Conservation (phyloP, 2,888 invertebrate species). For the Chrysolina americana region DNA sequence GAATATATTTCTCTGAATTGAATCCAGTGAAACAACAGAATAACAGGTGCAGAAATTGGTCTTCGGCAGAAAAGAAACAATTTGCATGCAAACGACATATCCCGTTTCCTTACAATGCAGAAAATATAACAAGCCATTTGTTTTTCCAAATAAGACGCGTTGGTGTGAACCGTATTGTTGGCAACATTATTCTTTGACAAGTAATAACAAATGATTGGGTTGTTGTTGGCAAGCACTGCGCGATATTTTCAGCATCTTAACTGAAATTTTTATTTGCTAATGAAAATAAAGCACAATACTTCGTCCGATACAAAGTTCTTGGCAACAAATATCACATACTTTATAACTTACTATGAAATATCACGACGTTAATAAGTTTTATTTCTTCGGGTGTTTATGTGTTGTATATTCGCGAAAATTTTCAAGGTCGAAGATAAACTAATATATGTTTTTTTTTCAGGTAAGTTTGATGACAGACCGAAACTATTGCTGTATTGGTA, state of each 20-base stretch:
- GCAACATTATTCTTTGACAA: not conserved
- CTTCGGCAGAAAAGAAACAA: not conserved
- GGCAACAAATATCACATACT: slow-evolving; percentile 24
- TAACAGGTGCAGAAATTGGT: too few species aligned
- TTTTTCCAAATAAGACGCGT: not conserved
- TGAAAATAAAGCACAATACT: slow-evolving; percentile 20
- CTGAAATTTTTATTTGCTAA: slow-evolving; percentile 13
- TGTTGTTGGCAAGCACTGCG: not conserved
- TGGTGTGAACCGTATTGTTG: not conserved
- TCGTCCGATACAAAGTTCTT: slow-evolving; percentile 19
- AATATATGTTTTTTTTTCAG: slow-evolving; percentile 15
- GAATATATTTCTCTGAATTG: too few species aligned
- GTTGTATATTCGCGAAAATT: not conserved
- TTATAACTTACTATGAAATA: slow-evolving; percentile 20
- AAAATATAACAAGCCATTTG: slow-evolving; percentile 1
- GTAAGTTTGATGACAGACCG: not conserved
- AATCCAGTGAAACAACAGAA: too few species aligned
- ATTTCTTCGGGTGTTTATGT: slow-evolving; percentile 2
- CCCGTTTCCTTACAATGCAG: slow-evolving; percentile 4
- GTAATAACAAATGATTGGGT: slow-evolving; percentile 12
- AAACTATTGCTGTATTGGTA: not conserved
- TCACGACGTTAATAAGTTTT: slow-evolving; percentile 12
- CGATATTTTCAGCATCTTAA: slow-evolving; percentile 9
- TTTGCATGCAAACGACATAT: not conserved
- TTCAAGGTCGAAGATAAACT: not conserved